Evolutionary conservation across 2,888 invertebrate species (phyloP), one percentile per base, ranked within the genome.

Genomic region (Acrobasis repandana): DNA sequence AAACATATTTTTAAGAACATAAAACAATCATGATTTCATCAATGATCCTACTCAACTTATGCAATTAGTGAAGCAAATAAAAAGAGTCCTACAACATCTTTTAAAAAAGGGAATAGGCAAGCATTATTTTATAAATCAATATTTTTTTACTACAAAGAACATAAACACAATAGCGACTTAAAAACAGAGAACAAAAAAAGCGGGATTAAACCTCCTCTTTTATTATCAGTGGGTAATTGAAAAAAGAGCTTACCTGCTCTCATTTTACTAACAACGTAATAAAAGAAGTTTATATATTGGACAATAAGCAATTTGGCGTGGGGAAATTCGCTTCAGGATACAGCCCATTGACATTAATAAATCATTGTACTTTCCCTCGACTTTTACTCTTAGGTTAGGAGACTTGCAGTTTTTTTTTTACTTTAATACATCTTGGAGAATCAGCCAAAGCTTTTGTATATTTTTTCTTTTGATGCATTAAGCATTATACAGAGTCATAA

Each of bases 301-400:
- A 90, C 90, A 92, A 91, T 92, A 91, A 91, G 88, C 91, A 89
- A 91, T 91, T 91, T 91, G 82, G 82, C 65, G 73, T 74, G 79
- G 78, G 80, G 87, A 90, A 90, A 90, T 85, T 80, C 75, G 83
- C 80, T 77, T 78, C 73, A 71, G 79, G 79, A 80, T 79, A 82
- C 77, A 76, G 83, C 78, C 87, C 88, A 91, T 91, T 91, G 91
- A 91, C 90, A 91, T 91, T 87, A 92, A 92, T 92, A 92, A 91
- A 90, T 92, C 88, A 91, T 90, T 91, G 87, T 87, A 54, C 80
- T 81, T 77, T 76, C 73, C 73, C 74, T 74, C 74, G 54, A 73
- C 73, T 75, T 43, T 14, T 43, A 43, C 11, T 43, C n/a, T 2
- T 14, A n/a, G n/a, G 43, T 5, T 8, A 28, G 28, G 28, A 28